Evolutionary conservation across 2,113 vertebrate species (phyloP).

Genomic region (Synodontis membranacea): DNA sequence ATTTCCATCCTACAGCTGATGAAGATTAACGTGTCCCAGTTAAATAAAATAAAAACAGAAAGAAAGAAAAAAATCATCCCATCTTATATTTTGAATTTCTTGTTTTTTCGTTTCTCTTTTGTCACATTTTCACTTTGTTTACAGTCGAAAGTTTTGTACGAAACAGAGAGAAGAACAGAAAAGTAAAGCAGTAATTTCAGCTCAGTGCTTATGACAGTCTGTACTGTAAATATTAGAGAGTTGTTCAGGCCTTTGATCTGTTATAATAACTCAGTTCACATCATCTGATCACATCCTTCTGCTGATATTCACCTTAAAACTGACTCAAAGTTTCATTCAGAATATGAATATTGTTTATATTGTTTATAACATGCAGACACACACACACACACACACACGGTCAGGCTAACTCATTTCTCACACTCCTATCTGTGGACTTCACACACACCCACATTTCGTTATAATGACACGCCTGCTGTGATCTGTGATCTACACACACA

Average conservation of each 20-base stretch:
- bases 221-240: not conserved
- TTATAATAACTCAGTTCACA: not conserved
- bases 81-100: not conserved
- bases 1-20: not conserved
- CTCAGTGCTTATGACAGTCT: not conserved
- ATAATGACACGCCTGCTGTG: not conserved
- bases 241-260: not conserved
- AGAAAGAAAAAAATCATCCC: not conserved
- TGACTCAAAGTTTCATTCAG: not conserved
- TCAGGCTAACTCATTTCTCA: not conserved
- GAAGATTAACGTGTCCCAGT: not conserved
- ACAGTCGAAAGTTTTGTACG: not conserved
- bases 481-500: not conserved
- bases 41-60: not conserved
- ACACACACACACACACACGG: not conserved
- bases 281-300: not conserved
- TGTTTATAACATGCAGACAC: not conserved
- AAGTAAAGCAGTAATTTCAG: not conserved
- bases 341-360: not conserved
- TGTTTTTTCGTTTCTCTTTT: not conserved
- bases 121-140: not conserved
- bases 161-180: not conserved
- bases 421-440: not conserved
- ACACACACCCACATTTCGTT: conserved; percentile 4
- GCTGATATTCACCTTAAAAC: not conserved